Conservation (phyloP, 2,888 invertebrate genomes). For the Cryptocephalus moraei region DNA sequence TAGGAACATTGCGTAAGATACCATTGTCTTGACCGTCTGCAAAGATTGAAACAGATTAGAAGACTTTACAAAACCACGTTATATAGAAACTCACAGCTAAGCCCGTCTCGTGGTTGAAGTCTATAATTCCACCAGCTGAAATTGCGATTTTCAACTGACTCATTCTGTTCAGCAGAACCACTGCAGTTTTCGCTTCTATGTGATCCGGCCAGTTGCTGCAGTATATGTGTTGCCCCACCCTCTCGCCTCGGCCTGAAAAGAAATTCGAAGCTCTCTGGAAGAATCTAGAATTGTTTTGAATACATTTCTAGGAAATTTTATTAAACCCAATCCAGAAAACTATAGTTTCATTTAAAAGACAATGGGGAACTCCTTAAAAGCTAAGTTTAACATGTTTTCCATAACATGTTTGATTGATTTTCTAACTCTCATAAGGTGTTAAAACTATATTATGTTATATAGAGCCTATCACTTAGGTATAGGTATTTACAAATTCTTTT, state of each 20-base stretch:
- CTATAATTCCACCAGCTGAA: background rate
- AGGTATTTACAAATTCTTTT: too few species aligned
- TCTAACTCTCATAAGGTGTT: too few species aligned
- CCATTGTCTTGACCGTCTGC: background rate
- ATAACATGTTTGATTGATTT: too few species aligned
- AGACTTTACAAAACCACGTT: background rate
- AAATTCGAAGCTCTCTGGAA: too few species aligned
- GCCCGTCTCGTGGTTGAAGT: background rate
- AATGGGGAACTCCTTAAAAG: too few species aligned
- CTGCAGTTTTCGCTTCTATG: background rate
- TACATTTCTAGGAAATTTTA: too few species aligned
- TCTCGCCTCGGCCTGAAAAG: conserved; percentile 1
- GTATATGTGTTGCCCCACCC: background rate
- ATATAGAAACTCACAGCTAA: background rate
- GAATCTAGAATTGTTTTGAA: too few species aligned
- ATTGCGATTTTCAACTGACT: background rate
- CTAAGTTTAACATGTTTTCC: too few species aligned
- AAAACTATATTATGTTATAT: too few species aligned
- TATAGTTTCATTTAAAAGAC: too few species aligned
- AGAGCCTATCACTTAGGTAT: too few species aligned
- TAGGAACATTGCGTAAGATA: background rate
- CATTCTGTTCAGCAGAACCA: background rate
- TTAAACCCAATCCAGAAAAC: too few species aligned
- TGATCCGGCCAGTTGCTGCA: conserved; percentile 1
- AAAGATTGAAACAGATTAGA: background rate